Conservation (phyloP, 2,888 invertebrate species). For the Hemaris fuciformis region DNA sequence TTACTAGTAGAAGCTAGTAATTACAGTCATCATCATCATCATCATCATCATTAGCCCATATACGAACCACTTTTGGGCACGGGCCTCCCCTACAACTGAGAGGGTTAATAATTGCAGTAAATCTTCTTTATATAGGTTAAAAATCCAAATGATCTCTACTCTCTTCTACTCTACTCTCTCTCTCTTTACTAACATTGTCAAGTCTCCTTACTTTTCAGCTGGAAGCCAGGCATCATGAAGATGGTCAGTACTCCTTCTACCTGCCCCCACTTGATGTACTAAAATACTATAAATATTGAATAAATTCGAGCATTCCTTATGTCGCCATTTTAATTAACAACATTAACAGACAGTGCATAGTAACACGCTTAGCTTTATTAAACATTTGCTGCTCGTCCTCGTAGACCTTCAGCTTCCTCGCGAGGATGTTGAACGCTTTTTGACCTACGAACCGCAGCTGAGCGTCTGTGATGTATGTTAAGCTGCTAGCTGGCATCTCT, state of each 20-base stretch:
- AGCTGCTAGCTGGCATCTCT: conserved; percentile 48
- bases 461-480: conserved; percentile 50
- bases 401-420: conserved; percentile 49
- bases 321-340: neutral
- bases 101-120: too few species aligned
- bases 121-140: too few species aligned
- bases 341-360: neutral
- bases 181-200: neutral
- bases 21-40: too few species aligned
- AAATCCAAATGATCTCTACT: too few species aligned
- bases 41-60: too few species aligned
- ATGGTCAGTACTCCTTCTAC: conserved; percentile 59
- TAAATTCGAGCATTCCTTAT: neutral
- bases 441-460: conserved; percentile 52
- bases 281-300: conserved; percentile 28
- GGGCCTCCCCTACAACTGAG: too few species aligned
- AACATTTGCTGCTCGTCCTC: conserved; percentile 29
- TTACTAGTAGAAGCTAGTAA: too few species aligned
- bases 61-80: too few species aligned
- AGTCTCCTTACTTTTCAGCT: conserved; percentile 46
- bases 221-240: conserved; percentile 49
- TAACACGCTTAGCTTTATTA: conserved; percentile 7
- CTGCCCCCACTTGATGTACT: conserved; percentile 54
- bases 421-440: conserved; percentile 56
- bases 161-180: too few species aligned